A percentile compares a stretch with the other conserved stretches of the same genome.
phyloP scores from a whole-genome alignment of 2,797 vertebrate genomes.

The Pangasius sanitwongsei region DNA sequence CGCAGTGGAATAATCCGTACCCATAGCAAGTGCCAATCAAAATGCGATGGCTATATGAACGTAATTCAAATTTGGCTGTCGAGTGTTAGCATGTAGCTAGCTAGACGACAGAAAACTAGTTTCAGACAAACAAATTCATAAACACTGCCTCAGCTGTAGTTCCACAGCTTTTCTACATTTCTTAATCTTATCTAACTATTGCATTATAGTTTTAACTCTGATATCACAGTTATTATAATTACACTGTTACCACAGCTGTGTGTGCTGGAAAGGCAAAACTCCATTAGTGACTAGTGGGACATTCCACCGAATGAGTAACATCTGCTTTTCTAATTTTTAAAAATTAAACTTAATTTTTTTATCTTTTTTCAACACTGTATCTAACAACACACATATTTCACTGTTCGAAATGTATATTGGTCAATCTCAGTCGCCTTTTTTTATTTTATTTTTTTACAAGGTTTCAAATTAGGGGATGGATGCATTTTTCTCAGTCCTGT shows the following conservation, averaged over 20 bases:
- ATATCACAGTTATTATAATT: not conserved
- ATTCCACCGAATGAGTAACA: too few relatives aligned
- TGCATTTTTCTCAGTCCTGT: too few relatives aligned
- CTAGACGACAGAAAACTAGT: not conserved
- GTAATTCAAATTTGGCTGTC: slow-evolving; percentile 6
- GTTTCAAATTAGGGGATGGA: too few relatives aligned
- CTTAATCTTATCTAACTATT: not conserved
- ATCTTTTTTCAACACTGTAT: too few relatives aligned
- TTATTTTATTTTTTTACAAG: too few relatives aligned
- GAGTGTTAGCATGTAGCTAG: not conserved
- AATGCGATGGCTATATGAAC: not conserved
- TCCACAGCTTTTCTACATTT: not conserved
- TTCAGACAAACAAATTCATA: not conserved
- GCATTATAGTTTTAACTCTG: not conserved
- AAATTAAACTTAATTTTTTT: too few relatives aligned
- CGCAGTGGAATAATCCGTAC: not conserved
- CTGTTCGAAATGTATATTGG: too few relatives aligned
- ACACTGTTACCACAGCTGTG: not conserved
- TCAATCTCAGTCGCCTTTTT: too few relatives aligned
- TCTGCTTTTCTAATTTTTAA: too few relatives aligned
- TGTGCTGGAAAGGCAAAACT: not conserved
- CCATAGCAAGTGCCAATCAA: slow-evolving; percentile 1
- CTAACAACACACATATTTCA: too few relatives aligned
- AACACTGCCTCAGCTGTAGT: not conserved
- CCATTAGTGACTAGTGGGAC: too few relatives aligned